These are phyloP conservation scores for Indicator indicator DNA, from an alignment of 2,113 vertebrate genomes.

Conservation along the genomic window DNA sequence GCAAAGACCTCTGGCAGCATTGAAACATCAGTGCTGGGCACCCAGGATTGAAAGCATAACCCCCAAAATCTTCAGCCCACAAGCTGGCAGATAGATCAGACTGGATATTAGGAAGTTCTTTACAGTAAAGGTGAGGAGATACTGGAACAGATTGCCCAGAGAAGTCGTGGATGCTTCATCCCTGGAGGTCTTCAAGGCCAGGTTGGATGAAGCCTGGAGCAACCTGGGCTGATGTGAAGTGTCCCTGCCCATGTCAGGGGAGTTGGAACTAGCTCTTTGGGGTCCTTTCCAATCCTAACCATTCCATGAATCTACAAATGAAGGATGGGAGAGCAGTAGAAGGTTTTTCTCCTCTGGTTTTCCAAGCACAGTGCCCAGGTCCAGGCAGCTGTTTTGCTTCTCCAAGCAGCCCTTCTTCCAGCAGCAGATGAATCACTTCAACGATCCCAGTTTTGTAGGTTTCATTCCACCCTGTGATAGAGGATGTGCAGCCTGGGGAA, in stretches of 20 bases:
- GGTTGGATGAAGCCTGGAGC: too few relatives aligned
- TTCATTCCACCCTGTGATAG: accelerated
- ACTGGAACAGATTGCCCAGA: too few relatives aligned
- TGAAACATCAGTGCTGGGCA: accelerated
- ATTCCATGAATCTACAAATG: too few relatives aligned
- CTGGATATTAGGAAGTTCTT: too few relatives aligned
- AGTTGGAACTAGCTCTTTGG: too few relatives aligned
- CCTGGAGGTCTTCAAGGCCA: too few relatives aligned
- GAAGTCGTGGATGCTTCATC: too few relatives aligned
- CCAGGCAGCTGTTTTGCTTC: not conserved
- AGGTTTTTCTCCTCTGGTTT: not conserved
- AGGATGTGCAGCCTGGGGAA: accelerated
- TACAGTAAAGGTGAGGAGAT: too few relatives aligned
- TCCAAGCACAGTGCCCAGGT: not conserved
- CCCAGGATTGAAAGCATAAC: not conserved
- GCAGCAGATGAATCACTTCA: not conserved
- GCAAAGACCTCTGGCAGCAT: accelerated
- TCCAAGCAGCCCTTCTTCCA: not conserved
- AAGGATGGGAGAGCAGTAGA: not conserved
- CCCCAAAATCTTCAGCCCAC: not conserved
- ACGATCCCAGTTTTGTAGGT: accelerated
- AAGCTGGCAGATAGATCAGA: not conserved
- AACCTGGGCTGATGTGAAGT: too few relatives aligned
- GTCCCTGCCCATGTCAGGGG: too few relatives aligned
- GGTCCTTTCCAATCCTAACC: too few relatives aligned